Conservation (phyloP, 2,113 vertebrate genomes). For the Hyperopisus bebe region DNA sequence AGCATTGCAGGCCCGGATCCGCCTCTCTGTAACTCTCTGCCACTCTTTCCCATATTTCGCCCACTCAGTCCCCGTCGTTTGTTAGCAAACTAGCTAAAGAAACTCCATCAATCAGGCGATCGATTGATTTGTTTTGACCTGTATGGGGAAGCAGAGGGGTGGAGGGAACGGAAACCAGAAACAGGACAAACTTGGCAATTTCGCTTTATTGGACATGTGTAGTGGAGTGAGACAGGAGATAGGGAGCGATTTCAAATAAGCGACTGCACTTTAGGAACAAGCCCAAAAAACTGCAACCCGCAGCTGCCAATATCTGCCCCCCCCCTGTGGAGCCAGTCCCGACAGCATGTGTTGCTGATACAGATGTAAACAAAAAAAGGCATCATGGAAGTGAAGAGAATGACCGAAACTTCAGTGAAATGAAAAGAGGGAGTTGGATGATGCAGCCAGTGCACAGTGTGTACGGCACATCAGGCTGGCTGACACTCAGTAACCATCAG, state of each 20-base stretch:
- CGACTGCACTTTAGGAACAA: not conserved
- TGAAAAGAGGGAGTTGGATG: not conserved
- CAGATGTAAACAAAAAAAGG: not conserved
- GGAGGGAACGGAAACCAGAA: not conserved
- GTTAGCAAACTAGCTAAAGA: not conserved
- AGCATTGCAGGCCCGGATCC: not conserved
- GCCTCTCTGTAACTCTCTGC: not conserved
- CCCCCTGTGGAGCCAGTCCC: not conserved
- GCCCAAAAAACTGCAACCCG: not conserved
- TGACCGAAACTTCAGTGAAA: not conserved
- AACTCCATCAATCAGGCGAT: not conserved
- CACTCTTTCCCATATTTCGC: not conserved
- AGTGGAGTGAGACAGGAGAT: not conserved
- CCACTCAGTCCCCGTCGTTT: not conserved
- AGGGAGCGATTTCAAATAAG: not conserved
- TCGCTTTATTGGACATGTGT: not conserved
- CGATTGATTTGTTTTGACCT: not conserved
- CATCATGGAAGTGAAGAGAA: not conserved
- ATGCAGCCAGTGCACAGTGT: not conserved
- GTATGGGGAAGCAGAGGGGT: not conserved
- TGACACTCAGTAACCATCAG: not conserved
- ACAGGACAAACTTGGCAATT: not conserved
- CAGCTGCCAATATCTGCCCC: not conserved
- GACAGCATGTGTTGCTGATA: not conserved
- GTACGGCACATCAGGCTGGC: not conserved